phyloP scores from a whole-genome alignment of 2,797 vertebrate genomes.

The Cossypha caffra region DNA sequence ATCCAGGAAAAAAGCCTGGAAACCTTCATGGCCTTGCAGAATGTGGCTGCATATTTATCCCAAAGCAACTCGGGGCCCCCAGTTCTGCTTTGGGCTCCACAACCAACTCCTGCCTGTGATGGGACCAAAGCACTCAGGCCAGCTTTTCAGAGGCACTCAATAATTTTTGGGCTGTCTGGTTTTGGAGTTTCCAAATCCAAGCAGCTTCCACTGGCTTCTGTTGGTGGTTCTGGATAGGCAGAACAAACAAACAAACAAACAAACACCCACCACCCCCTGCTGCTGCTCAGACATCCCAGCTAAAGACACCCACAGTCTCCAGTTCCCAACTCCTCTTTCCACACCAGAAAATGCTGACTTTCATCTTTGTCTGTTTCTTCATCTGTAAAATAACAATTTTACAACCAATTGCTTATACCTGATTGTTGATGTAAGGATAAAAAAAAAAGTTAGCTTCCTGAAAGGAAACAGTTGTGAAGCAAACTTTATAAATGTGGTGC shows the following conservation, averaged over 20 bases:
- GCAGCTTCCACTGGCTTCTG: background rate
- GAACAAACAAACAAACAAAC: background rate
- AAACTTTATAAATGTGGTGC: background rate
- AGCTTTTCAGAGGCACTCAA: background rate
- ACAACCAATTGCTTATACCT: background rate
- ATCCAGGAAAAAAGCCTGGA: background rate
- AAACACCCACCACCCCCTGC: background rate
- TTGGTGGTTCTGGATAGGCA: background rate
- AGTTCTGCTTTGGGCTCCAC: background rate
- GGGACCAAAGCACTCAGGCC: background rate
- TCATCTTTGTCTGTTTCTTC: background rate
- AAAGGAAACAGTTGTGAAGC: background rate
- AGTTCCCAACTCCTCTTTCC: background rate
- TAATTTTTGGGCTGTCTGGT: background rate
- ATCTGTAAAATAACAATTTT: background rate
- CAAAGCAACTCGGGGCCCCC: background rate
- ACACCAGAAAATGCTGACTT: background rate
- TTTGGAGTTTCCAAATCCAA: background rate
- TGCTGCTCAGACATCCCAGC: background rate
- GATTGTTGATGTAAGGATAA: background rate
- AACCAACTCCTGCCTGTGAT: rapidly evolving
- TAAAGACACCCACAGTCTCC: background rate
- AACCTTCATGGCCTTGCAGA: background rate
- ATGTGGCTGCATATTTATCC: background rate
- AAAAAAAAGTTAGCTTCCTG: background rate